Base-by-base conservation (phyloP, 1,140 invertebrate species). In the Caenorhabditis tropicalis region DNA sequence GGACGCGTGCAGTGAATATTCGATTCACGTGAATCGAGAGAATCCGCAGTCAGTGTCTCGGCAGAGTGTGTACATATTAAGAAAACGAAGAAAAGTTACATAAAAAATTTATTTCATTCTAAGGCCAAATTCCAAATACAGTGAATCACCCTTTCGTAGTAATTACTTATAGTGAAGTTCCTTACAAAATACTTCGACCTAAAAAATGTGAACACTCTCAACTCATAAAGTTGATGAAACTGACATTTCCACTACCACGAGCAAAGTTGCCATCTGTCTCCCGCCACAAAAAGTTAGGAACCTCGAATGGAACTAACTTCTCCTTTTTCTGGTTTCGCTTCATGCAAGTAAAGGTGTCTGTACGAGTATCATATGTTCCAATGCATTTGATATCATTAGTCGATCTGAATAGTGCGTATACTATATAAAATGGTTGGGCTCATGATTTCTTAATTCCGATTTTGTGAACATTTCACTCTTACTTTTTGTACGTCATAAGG, bases 301-400 rank as follows among this genome's bases (percentile, higher is more conserved):
- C 7, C n/a, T 74, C 65, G 65, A 74, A 43, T 43, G 65, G 65
- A 2, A 1, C 19, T 7, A 74, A 15, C 6, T 24, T 43, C 6
- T 24, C 6, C 2, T 5, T 24, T 5, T 3, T 5, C 10, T n/a
- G 10, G 0, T 46, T n/a, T 6, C 12, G 12, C 24, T 10, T n/a
- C 36, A 74, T 74, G 36, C 65, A 74, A n/a, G 65, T 74, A 36
- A 74, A 74, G 9, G 36, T 74, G 65, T 74, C 65, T 5, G 65
- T 74, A 46, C 65, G 65, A n/a, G 65, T 74, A 15, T 74, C 65
- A 10, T 74, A 74, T 0, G 65, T 74, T 43, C 65, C 65, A n/a
- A 74, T 24, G 36, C 65, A 74, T 4, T 74, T 74, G 36, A 43
- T 24, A 19, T 43, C 10, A 21, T 36, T 24, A 31, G 36, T 43